Base-by-base conservation (phyloP, 2,113 vertebrate genomes). In the Hymenochirus boettgeri region DNA sequence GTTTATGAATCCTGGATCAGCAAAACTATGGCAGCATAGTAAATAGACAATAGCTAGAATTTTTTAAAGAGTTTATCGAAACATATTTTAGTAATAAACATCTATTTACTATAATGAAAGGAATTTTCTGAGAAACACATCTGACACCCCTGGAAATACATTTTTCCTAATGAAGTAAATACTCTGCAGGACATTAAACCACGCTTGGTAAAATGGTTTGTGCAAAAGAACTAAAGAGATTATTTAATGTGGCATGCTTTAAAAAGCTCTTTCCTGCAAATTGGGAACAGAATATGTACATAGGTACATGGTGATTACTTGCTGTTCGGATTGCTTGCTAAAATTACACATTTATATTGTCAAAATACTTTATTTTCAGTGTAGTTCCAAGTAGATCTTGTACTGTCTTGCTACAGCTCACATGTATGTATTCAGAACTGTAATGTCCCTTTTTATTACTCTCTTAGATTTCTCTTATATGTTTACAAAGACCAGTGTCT, bases 121-220 rank as follows among this genome's bases (percentile, higher is more conserved):
- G 51, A 19, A 58, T 66, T 50, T 58, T 21, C 23, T 15, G 17
- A 66, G 45, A 58, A 58, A 39, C 64, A 66, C 64, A 58, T 66
- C 46, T 57, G 55, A 66, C 29, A 66, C 39, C 31, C 29, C 21
- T 50, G 63, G 45, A 66, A 58, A 66, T 57, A 39, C 11, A n/a
- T 66, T 58, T 37, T 39, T 66, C 31, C 64, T 58, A 66, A 66
- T 66, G 64, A 66, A 58, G 27, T 58, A 66, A 66, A 66, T 31
- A 66, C 64, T 58, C 45, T 9, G 18, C 27, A 24, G 46, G 55
- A 58, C 54, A 51, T 66, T 57, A 65, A 65, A 50, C 42, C 63
- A 50, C 11, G 54, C 29, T 27, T 48, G 31, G 17, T 18, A 52
- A 64, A 33, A 35, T n/a, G 37, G 33, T 39, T 39, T 66, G 55